These are phyloP conservation scores for Speoplatyrhinus poulsoni DNA, from an alignment of 2,113 vertebrate genomes.

Conservation along the genomic window DNA sequence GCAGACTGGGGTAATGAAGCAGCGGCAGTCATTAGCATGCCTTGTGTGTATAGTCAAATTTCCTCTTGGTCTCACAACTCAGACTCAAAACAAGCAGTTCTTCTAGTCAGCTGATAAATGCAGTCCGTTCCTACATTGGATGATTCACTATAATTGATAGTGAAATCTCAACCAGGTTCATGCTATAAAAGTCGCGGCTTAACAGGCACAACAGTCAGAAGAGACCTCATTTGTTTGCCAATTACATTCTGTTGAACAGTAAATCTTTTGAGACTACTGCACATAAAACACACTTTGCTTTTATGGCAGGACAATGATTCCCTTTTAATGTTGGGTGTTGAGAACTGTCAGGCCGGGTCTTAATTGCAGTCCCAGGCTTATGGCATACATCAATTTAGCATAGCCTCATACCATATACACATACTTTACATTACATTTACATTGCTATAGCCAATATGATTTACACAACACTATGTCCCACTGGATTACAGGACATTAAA, in stretches of 20 bases:
- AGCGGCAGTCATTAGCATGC: conserved; percentile 62
- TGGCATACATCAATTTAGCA: conserved; percentile 26
- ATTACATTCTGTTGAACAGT: conserved; percentile 16
- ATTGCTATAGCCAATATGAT: conserved; percentile 12
- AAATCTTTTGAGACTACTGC: conserved; percentile 27
- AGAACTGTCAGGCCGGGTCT: conserved; percentile 14
- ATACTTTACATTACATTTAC: too few relatives aligned
- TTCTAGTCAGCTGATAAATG: conserved; percentile 65
- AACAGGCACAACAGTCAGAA: conserved; percentile 27
- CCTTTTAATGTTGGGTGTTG: conserved; percentile 20
- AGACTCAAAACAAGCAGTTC: conserved; percentile 53
- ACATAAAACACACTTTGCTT: conserved; percentile 18
- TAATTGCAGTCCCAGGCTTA: conserved; percentile 16
- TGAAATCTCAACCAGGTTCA: conserved; percentile 46
- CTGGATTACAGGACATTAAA: conserved; percentile 13
- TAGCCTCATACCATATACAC: not conserved
- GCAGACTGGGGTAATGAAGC: conserved; percentile 50
- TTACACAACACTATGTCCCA: conserved; percentile 18
- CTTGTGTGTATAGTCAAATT: conserved; percentile 64
- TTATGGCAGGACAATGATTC: conserved; percentile 21
- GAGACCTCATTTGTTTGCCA: conserved; percentile 39
- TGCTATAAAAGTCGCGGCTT: conserved; percentile 36
- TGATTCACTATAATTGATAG: conserved; percentile 49
- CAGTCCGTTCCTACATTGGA: conserved; percentile 41
- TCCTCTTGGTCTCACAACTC: conserved; percentile 51